Evolutionary conservation across 2,888 invertebrate species (phyloP).

Genomic region (Ctenicera cuprea): DNA sequence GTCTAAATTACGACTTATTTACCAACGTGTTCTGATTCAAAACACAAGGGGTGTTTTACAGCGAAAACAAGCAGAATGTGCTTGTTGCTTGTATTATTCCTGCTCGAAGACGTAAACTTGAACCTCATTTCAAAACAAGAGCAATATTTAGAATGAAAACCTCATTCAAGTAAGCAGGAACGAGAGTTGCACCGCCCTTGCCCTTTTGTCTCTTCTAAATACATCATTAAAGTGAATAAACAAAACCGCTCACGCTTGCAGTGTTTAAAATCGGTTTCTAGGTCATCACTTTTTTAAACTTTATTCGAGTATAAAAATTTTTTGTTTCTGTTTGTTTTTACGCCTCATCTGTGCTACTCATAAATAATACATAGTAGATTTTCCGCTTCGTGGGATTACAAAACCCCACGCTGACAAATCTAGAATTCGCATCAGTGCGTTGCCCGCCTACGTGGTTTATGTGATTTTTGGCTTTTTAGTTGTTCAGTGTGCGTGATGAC

Average conservation of each 20-base stretch:
- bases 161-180: background rate
- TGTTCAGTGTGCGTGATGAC: background rate
- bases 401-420: constrained; percentile 27
- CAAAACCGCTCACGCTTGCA: background rate
- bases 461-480: background rate
- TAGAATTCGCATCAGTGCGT: constrained; percentile 16
- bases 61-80: no score
- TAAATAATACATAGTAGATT: constrained; percentile 28
- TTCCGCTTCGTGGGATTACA: constrained; percentile 24
- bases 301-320: background rate
- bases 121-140: background rate
- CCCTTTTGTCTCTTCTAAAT: constrained; percentile 1
- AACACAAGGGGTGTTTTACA: no score
- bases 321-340: constrained; percentile 8
- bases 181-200: background rate
- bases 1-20: no score
- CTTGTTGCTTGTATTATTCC: no score
- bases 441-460: background rate
- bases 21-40: no score
- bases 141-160: constrained; percentile 9
- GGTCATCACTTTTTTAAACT: no score
- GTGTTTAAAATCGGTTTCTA: background rate
- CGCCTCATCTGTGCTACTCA: constrained; percentile 7
- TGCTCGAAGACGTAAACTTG: background rate
- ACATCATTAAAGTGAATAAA: constrained; percentile 8